Percentiles rank a stretch among this genome's conserved stretches.
Evolutionary conservation across 2,888 invertebrate species (phyloP).

Genomic region (Ormyrus nitidulus): DNA sequence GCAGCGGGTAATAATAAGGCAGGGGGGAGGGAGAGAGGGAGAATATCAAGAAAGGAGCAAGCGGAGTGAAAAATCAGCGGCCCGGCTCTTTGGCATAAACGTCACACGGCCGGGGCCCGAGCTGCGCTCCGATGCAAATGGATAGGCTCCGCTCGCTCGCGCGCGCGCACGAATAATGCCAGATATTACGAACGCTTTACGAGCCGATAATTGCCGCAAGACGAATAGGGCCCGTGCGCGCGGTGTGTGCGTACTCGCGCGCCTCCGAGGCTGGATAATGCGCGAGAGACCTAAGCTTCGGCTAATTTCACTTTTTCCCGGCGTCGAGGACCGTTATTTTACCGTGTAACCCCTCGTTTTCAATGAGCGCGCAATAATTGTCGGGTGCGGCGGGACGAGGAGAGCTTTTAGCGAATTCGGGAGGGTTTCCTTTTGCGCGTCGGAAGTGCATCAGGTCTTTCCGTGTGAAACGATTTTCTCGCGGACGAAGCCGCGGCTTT

Average conservation of each 20-base stretch:
- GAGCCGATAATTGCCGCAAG: conserved; percentile 64
- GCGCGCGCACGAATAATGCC: conserved; percentile 58
- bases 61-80: conserved; percentile 7
- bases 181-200: conserved; percentile 62
- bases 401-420: not conserved
- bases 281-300: too few relatives aligned
- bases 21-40: conserved; percentile 1
- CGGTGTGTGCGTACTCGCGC: not conserved
- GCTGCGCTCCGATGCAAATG: conserved; percentile 26
- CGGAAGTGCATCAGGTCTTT: too few relatives aligned
- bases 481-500: not conserved
- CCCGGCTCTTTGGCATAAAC: conserved; percentile 27
- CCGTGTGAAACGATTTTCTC: not conserved
- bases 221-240: conserved; percentile 54
- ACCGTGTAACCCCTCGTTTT: too few relatives aligned
- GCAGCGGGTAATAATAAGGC: conserved; percentile 19
- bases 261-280: too few relatives aligned
- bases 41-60: not conserved
- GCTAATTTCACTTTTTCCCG: too few relatives aligned
- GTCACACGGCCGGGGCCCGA: conserved; percentile 5
- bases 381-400: too few relatives aligned
- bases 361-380: too few relatives aligned
- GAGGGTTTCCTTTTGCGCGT: not conserved
- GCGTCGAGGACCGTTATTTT: too few relatives aligned
- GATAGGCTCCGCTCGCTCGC: conserved; percentile 14